A percentile compares a stretch with the other conserved stretches of the same genome.
phyloP scores from a whole-genome alignment of 2,888 invertebrate genomes.

The Mimumesa dahlbomi region DNA sequence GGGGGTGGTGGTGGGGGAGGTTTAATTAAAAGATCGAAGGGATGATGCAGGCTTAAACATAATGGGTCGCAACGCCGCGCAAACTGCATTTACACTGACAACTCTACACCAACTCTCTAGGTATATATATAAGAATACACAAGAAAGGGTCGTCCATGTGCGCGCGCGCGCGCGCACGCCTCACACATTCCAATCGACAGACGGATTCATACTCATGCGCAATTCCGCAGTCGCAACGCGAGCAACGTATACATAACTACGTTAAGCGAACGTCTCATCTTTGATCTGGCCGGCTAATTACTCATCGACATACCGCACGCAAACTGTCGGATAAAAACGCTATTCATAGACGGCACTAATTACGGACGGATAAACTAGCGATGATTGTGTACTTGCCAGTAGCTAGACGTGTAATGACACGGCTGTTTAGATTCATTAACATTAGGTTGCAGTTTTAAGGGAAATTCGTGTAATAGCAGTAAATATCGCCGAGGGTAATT shows the following conservation, averaged over 20 bases:
- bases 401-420: background rate
- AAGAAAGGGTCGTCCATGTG: constrained; percentile 39
- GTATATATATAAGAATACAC: constrained; percentile 33
- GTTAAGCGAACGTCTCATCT: constrained; percentile 23
- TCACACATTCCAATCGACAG: constrained; percentile 40
- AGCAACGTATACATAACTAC: constrained; percentile 3
- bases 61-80: constrained; percentile 9
- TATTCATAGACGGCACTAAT: constrained; percentile 1
- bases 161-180: constrained; percentile 29
- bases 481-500: no score
- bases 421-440: background rate
- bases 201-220: constrained; percentile 47
- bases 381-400: background rate
- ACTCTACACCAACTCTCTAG: constrained; percentile 31
- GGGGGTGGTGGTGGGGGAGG: no score
- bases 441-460: background rate
- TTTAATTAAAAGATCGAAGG: constrained; percentile 1
- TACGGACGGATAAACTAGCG: background rate
- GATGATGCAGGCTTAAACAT: constrained; percentile 21
- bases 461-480: no score
- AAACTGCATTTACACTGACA: constrained; percentile 26
- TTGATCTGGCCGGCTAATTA: constrained; percentile 18
- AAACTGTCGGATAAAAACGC: constrained; percentile 8
- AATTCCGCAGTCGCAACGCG: constrained; percentile 22
- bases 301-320: background rate